Base-by-base conservation (phyloP, 2,888 invertebrate species). In the Therioaphis trifolii region DNA sequence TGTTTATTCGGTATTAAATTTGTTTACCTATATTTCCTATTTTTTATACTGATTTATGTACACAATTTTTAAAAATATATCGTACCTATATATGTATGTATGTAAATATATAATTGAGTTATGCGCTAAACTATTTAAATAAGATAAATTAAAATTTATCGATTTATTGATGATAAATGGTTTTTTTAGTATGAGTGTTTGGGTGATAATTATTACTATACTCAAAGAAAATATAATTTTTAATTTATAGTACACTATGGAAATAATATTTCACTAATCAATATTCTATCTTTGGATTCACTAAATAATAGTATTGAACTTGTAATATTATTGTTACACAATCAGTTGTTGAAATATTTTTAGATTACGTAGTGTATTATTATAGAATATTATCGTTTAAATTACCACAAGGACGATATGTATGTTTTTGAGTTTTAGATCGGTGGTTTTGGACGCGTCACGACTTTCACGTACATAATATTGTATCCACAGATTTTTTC, bases 401-500 rank as follows among this genome's bases (percentile, higher is more conserved):
- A 77, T 77, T 49, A 66, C 63, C 49, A 63, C 76, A 63, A 77
- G 76, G 76, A 29, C 76, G 21, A 76, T 61, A 18, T 21, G n/a
- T 61, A 7, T 43, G 46, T 77, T 77, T 77, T 77, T 49, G 46
- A 61, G 58, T 75, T 3, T 40, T 24, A 21, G 61, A 63, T 76
- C 29, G 46, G 11, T 40, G 15, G n/a, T 24, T 55, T 21, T 21
- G 55, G 55, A 58, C 29, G 49, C 29, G 29, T 63, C 63, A 49
- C 76, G 63, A 77, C 63, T 77, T 77, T 77, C 76, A 77, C 76
- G 76, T 49, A 63, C 21, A 55, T 15, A n/a, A n/a, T n/a, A n/a
- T 29, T 18, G 15, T 29, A 35, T 24, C 14, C 72, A 2, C 52
- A 24, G n/a, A 72, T 40, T 75, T 75, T 24, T 40, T 74, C 27